These are phyloP conservation scores for Schizothorax lantsangensis DNA, from an alignment of 2,797 vertebrate genomes.

Conservation along the genomic window DNA sequence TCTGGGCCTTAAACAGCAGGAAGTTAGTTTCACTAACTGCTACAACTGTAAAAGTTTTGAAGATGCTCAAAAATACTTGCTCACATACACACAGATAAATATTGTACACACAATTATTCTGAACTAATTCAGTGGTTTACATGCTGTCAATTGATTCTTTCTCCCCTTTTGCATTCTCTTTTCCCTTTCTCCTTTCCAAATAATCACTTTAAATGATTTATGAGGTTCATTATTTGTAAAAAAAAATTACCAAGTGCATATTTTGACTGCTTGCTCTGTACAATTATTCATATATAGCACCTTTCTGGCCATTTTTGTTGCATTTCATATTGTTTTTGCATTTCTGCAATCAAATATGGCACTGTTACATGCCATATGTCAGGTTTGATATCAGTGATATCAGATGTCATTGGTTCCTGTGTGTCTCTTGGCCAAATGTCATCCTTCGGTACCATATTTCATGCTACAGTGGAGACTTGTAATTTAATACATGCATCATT, in stretches of 20 bases:
- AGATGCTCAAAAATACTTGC: neutral
- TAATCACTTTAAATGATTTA: neutral
- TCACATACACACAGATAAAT: neutral
- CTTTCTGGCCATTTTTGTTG: neutral
- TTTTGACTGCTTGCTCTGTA: neutral
- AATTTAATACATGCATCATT: neutral
- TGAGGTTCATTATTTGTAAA: neutral
- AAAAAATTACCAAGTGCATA: neutral
- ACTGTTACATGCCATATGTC: conserved; percentile 2
- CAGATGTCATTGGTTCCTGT: conserved; percentile 12
- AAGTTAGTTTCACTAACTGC: neutral
- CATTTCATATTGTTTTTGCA: neutral
- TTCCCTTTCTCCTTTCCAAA: neutral
- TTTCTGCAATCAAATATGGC: neutral
- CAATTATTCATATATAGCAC: neutral
- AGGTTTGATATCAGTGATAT: neutral
- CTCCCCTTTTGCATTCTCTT: neutral
- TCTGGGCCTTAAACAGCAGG: conserved; percentile 22
- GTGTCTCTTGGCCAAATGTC: neutral
- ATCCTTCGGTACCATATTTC: neutral
- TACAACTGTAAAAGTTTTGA: conserved; percentile 21
- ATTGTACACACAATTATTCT: neutral
- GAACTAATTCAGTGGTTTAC: neutral
- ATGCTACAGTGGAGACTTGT: neutral
- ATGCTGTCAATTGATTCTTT: neutral